Evolutionary conservation across 2,797 vertebrate genomes (phyloP), one percentile per base, ranked within the genome.

Genomic region (Carapus acus): DNA sequence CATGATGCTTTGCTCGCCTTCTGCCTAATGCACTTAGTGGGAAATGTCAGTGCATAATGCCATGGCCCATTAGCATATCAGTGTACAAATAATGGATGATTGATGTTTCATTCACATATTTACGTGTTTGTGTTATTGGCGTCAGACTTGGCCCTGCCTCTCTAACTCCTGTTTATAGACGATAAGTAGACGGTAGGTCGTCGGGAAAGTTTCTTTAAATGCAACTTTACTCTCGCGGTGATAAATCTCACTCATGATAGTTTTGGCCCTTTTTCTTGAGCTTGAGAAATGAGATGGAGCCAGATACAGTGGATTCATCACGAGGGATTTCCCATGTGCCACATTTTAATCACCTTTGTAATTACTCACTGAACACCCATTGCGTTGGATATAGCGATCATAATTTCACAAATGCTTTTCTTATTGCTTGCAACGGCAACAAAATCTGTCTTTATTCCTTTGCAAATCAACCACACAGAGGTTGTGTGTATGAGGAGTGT

Each of bases 21-120:
- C 29, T 40, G 17, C 49, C 65, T 74, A 71, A 75, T 78, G 76
- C 62, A 75, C 71, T 56, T 42, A 6, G 14, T 67, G 52, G 57
- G 63, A 71, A 58, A 50, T 23, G 67, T 60, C 56, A 62, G 17
- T 14, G 36, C 37, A 43, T 60, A 71, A 58, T 62, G 63, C 65
- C 58, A 55, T 62, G 24, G 40, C 76, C 49, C 42, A 70, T 67
- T 75, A 77, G 77, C 23, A 23, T 54, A 57, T 65, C 56, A 62
- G 53, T 44, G 57, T n/a, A 11, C 46, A 44, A 37, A 40, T 41
- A 47, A 62, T n/a, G 18, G 18, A 41, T 55, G 55, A 75, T 70
- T 45, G 62, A 79, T 78, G 53, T 54, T 69, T 54, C 21, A 43
- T 66, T 77, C 34, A 54, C 12, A 48, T 60, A 47, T 67, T 69